A percentile compares a stretch with the other conserved stretches of the same genome.
These are phyloP conservation scores for Ceuthmochares aereus DNA, from an alignment of 2,113 vertebrate species.

Conservation along the genomic window DNA sequence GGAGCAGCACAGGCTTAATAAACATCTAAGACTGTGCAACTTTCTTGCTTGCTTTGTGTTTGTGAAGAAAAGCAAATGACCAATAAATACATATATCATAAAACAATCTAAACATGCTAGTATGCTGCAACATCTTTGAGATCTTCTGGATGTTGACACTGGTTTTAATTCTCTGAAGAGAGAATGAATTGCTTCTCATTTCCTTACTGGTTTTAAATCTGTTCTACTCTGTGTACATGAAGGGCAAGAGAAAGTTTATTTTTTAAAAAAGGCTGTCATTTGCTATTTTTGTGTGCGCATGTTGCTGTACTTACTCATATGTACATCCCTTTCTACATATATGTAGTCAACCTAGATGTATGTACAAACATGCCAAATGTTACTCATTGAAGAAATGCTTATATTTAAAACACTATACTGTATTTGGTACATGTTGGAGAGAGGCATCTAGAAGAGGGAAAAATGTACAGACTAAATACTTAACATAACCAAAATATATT, in stretches of 20 bases:
- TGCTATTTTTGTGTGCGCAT: background rate
- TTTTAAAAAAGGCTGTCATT: background rate
- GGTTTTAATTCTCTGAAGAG: background rate
- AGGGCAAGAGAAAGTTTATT: background rate
- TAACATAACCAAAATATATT: background rate
- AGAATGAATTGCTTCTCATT: background rate
- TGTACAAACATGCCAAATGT: constrained; percentile 44
- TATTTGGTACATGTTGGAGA: constrained; percentile 28
- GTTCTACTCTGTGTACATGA: background rate
- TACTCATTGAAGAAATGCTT: constrained; percentile 4
- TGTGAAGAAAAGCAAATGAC: background rate
- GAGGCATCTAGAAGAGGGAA: constrained; percentile 23
- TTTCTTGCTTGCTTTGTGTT: background rate
- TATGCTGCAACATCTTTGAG: background rate
- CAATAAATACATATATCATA: background rate
- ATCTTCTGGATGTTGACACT: background rate
- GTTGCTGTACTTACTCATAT: background rate
- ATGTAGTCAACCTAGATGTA: constrained; percentile 1
- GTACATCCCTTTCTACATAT: background rate
- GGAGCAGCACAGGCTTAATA: background rate
- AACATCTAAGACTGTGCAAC: background rate
- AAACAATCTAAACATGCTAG: background rate
- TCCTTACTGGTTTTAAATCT: background rate
- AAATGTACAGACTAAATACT: background rate
- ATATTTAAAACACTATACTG: constrained; percentile 24